Percentiles rank a stretch among this genome's conserved stretches.
phyloP scores from a whole-genome alignment of 53 echinoderm and acorn worm species.

The Echinometra lucunter region DNA sequence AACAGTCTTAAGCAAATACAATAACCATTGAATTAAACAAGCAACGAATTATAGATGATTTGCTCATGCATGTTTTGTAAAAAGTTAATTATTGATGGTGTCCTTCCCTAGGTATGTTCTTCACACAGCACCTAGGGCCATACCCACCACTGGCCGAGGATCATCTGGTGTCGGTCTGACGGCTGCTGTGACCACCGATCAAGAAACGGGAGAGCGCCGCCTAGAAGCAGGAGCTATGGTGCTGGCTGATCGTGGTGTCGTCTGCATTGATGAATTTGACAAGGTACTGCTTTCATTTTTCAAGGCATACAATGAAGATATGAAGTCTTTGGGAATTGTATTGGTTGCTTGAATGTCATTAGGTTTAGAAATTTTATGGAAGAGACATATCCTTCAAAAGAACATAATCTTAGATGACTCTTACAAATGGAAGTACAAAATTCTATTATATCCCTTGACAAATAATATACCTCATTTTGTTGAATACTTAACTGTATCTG shows the following conservation, averaged over 20 bases:
- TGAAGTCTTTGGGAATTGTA: neutral
- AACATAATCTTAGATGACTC: too few species aligned
- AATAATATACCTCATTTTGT: too few species aligned
- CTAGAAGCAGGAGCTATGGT: constrained; percentile 99
- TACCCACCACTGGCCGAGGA: constrained; percentile 94
- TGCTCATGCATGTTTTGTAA: too few species aligned
- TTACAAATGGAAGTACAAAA: too few species aligned
- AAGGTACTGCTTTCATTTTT: constrained; percentile 75
- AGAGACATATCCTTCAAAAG: neutral
- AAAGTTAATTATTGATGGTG: neutral
- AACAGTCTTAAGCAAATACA: too few species aligned
- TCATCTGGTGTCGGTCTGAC: constrained; percentile 99
- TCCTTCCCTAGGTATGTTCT: constrained; percentile 83
- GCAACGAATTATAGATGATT: too few species aligned
- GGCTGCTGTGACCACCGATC: constrained; percentile 91
- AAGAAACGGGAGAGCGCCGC: constrained; percentile 92
- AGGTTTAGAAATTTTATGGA: neutral
- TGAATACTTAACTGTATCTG: too few species aligned
- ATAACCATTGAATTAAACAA: too few species aligned
- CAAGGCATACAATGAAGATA: neutral
- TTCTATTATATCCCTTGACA: too few species aligned
- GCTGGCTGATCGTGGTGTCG: constrained; percentile 95
- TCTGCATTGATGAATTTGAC: constrained; percentile 99
- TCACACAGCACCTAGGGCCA: constrained; percentile 94
- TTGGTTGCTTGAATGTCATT: neutral